Evolutionary conservation across 2,797 vertebrate genomes (phyloP).

Genomic region (Orientallactaga sibirica): DNA sequence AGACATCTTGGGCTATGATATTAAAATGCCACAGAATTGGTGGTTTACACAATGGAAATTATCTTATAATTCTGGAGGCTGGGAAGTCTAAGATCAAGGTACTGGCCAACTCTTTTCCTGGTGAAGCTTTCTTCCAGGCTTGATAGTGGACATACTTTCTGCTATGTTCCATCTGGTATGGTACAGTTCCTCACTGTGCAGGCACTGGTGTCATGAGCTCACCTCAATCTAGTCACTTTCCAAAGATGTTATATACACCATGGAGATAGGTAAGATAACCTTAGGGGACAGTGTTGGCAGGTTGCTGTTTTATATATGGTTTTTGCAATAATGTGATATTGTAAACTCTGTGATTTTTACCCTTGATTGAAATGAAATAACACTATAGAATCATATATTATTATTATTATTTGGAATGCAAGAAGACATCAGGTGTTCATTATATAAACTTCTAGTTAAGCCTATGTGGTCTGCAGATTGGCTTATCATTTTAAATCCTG

Average conservation of each 20-base stretch:
- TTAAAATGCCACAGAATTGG: not conserved
- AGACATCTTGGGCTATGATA: not conserved
- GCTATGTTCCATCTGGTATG: not conserved
- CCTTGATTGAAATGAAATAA: not conserved
- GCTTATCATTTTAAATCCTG: not conserved
- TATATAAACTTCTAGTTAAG: not conserved
- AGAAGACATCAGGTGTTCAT: not conserved
- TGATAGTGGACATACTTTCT: not conserved
- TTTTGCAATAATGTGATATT: not conserved
- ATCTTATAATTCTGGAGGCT: not conserved
- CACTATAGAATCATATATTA: not conserved
- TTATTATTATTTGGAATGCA: not conserved
- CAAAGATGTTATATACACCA: not conserved
- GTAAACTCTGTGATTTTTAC: not conserved
- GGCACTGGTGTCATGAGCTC: not conserved
- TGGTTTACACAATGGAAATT: not conserved
- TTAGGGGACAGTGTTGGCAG: not conserved
- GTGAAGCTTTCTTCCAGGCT: not conserved
- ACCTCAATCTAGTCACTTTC: not conserved
- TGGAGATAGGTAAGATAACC: not conserved
- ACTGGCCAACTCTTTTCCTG: not conserved
- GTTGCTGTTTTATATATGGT: not conserved
- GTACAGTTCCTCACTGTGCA: not conserved
- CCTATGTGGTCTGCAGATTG: not conserved
- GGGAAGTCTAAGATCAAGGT: slow-evolving; percentile 13